These are phyloP conservation scores for Drymonia ruficornis DNA, from an alignment of 2,888 invertebrate species.

Conservation along the genomic window DNA sequence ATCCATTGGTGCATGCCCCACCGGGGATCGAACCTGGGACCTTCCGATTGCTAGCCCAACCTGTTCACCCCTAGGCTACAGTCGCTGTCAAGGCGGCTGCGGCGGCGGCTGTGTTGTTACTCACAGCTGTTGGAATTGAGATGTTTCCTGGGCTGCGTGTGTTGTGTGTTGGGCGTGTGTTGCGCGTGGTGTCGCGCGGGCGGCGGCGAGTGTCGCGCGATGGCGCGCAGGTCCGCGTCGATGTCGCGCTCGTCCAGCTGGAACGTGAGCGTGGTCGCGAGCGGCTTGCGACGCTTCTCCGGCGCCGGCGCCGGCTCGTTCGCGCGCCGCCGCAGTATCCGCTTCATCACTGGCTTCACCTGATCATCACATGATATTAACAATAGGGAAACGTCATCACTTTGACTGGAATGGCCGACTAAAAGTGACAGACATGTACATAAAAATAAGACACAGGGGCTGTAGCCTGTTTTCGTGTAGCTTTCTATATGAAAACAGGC, in stretches of 20 bases:
- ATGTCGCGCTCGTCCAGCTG: constrained; percentile 95
- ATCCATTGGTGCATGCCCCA: too few relatives aligned
- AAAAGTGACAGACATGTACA: too few relatives aligned
- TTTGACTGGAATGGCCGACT: too few relatives aligned
- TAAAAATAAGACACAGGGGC: too few relatives aligned
- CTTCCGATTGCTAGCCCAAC: too few relatives aligned
- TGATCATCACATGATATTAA: constrained; percentile 54
- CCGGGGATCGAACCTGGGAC: too few relatives aligned
- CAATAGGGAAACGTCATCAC: too few relatives aligned
- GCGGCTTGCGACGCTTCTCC: constrained; percentile 93
- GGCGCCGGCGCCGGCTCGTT: constrained; percentile 97
- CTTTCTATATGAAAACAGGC: too few relatives aligned
- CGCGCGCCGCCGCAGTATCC: constrained; percentile 95
- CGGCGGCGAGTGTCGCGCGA: constrained; percentile 82
- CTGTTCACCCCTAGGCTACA: too few relatives aligned
- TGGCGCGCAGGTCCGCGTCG: constrained; percentile 92
- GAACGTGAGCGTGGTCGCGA: constrained; percentile 94
- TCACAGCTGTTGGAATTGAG: constrained; percentile 66
- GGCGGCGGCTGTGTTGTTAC: constrained; percentile 29
- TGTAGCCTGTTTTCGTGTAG: too few relatives aligned
- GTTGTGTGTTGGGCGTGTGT: constrained; percentile 57
- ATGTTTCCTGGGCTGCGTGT: constrained; percentile 63
- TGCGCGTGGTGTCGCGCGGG: constrained; percentile 50
- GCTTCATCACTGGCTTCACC: constrained; percentile 97
- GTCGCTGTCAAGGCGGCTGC: too few relatives aligned